These are phyloP conservation scores for Oryzias melastigma DNA, from an alignment of 2,113 vertebrate genomes.

Conservation along the genomic window DNA sequence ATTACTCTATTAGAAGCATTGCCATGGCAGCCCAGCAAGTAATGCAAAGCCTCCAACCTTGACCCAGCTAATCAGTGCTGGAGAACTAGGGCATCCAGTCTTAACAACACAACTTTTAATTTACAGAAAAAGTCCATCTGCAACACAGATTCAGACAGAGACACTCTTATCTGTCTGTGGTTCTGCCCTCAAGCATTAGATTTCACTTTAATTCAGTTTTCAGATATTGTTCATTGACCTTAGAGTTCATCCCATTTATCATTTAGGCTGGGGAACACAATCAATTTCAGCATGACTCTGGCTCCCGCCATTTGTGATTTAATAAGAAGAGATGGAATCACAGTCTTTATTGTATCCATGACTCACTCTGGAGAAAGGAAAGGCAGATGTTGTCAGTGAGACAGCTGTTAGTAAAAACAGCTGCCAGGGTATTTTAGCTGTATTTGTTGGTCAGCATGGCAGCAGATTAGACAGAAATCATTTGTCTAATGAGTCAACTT, in stretches of 20 bases:
- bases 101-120: slow-evolving; percentile 3
- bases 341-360: slow-evolving; percentile 26
- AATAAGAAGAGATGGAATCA: slow-evolving; percentile 24
- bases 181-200: too few relatives aligned
- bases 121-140: slow-evolving; percentile 15
- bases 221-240: slow-evolving; percentile 6
- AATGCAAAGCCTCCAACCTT: slow-evolving; percentile 46
- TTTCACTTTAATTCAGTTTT: slow-evolving; percentile 3
- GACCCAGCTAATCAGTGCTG: slow-evolving; percentile 35
- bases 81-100: slow-evolving; percentile 4
- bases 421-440: slow-evolving; percentile 12
- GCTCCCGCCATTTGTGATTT: slow-evolving; percentile 31
- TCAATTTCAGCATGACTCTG: slow-evolving; percentile 25
- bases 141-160: not conserved
- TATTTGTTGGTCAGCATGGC: slow-evolving; percentile 3
- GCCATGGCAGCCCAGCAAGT: slow-evolving; percentile 64
- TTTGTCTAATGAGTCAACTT: slow-evolving; percentile 25
- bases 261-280: slow-evolving; percentile 25
- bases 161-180: too few relatives aligned
- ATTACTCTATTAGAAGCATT: slow-evolving; percentile 49
- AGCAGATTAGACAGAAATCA: slow-evolving; percentile 14
- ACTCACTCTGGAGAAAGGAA: slow-evolving; percentile 17
- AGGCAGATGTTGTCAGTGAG: not conserved
- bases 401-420: slow-evolving; percentile 6
- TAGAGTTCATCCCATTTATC: slow-evolving; percentile 26